Percentiles rank a stretch among this genome's conserved stretches.
These are phyloP conservation scores for Campaea margaritaria DNA, from an alignment of 2,888 invertebrate species.

Conservation along the genomic window DNA sequence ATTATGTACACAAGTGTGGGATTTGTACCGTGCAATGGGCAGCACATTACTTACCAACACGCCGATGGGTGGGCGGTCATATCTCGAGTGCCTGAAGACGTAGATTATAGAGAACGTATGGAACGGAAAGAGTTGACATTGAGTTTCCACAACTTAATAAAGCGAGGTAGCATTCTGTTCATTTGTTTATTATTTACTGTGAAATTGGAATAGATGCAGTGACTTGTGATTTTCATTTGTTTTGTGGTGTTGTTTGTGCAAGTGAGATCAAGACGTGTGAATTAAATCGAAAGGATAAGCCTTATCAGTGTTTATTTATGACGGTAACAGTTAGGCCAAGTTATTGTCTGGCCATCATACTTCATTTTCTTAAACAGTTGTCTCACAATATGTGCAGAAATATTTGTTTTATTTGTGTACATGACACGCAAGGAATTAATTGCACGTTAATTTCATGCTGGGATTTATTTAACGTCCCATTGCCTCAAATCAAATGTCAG, in stretches of 20 bases:
- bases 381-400: no score
- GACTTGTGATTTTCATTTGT: constrained; percentile 22
- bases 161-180: constrained; percentile 70
- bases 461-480: no score
- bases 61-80: constrained; percentile 56
- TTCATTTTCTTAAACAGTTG: no score
- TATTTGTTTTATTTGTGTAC: no score
- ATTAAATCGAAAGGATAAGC: constrained; percentile 2
- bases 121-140: constrained; percentile 77
- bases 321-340: not conserved
- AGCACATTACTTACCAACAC: constrained; percentile 71
- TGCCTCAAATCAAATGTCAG: no score
- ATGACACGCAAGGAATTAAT: no score
- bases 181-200: constrained; percentile 25
- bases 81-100: constrained; percentile 50
- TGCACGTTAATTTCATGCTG: no score
- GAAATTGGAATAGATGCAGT: constrained; percentile 3
- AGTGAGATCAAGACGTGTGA: constrained; percentile 4
- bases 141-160: constrained; percentile 82
- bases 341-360: not conserved
- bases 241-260: not conserved
- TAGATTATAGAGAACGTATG: constrained; percentile 66
- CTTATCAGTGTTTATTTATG: constrained; percentile 12
- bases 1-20: constrained; percentile 81
- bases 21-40: constrained; percentile 72